A percentile compares a stretch with the other conserved stretches of the same genome.
Conservation (phyloP, 2,888 invertebrate genomes). For the Cheilosia vernalis region DNA sequence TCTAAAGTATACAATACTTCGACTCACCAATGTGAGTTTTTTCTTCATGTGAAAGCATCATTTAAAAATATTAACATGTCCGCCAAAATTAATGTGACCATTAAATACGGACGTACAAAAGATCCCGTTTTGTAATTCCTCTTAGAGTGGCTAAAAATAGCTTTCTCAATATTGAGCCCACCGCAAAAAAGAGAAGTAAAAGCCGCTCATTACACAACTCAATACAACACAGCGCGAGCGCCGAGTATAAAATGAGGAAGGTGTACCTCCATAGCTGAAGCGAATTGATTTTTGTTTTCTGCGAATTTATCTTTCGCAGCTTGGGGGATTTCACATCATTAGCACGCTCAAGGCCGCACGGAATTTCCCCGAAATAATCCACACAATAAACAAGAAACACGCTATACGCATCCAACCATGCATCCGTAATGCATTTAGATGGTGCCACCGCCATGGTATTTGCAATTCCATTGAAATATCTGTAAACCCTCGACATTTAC, state of each 20-base stretch:
- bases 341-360: constrained; percentile 49
- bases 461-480: constrained; percentile 38
- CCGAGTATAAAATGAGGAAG: constrained; percentile 22
- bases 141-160: constrained; percentile 52
- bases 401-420: constrained; percentile 1
- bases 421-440: constrained; percentile 25
- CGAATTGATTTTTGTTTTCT: constrained; percentile 37
- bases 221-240: neutral
- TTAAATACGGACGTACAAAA: constrained; percentile 5
- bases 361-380: constrained; percentile 43
- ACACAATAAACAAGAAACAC: neutral
- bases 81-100: neutral
- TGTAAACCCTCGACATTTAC: constrained; percentile 28
- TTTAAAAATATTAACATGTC: too few relatives aligned
- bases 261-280: neutral
- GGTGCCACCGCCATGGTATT: constrained; percentile 14
- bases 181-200: constrained; percentile 24
- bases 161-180: constrained; percentile 39
- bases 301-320: constrained; percentile 27
- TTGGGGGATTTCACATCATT: constrained; percentile 33
- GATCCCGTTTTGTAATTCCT: constrained; percentile 39
- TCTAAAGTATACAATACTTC: too few relatives aligned
- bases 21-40: too few relatives aligned
- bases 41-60: too few relatives aligned
- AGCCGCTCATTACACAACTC: constrained; percentile 48